These are phyloP conservation scores for Phenganax subtilis DNA, from an alignment of 92 coral and sea anemone genomes.

Conservation along the genomic window DNA sequence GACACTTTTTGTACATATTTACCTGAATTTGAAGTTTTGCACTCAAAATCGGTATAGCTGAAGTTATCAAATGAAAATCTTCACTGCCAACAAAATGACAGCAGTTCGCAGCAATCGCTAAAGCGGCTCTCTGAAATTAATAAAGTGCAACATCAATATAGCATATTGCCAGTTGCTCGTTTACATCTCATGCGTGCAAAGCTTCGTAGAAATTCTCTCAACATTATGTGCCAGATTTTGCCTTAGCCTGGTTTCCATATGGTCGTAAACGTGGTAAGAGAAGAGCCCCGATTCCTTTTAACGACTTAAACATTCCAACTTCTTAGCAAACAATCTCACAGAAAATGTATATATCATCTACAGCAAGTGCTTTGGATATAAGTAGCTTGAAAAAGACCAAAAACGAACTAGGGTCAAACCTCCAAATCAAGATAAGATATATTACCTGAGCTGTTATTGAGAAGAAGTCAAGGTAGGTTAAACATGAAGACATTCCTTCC, in stretches of 20 bases:
- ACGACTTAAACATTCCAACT: no score
- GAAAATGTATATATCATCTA: no score
- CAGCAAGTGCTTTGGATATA: no score
- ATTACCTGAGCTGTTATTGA: slow-evolving; percentile 98
- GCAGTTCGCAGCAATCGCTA: slow-evolving; percentile 93
- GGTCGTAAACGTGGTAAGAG: no score
- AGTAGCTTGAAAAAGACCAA: no score
- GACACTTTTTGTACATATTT: background rate
- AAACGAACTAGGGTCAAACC: no score
- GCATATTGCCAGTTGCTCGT: background rate
- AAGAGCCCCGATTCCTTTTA: no score
- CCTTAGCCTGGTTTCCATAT: no score
- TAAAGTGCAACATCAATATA: background rate
- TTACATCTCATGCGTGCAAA: no score
- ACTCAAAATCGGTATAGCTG: slow-evolving; percentile 80
- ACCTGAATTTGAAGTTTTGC: slow-evolving; percentile 91
- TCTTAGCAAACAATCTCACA: no score
- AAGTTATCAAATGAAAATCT: slow-evolving; percentile 82
- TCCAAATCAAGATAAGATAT: background rate
- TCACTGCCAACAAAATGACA: slow-evolving; percentile 84
- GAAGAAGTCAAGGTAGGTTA: slow-evolving; percentile 88
- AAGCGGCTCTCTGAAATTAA: slow-evolving; percentile 80
- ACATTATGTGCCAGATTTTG: no score
- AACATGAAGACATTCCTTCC: slow-evolving; percentile 98
- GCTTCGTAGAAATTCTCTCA: no score